Conservation (phyloP, 2,797 vertebrate species). For the Sebastes jordani region DNA sequence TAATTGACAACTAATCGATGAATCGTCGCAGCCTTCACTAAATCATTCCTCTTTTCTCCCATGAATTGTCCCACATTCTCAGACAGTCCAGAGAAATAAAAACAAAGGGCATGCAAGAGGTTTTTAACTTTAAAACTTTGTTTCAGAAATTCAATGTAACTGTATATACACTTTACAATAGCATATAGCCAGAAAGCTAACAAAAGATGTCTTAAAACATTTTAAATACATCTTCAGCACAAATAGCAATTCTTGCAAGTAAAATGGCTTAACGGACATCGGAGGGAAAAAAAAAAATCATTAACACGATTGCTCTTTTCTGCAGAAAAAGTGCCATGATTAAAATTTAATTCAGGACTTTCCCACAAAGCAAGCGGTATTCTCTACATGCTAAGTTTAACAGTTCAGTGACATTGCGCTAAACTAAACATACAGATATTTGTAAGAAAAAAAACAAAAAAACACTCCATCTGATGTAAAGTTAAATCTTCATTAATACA, state of each 20-base stretch:
- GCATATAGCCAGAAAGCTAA: constrained; percentile 87
- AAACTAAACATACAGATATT: constrained; percentile 91
- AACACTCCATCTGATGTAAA: constrained; percentile 95
- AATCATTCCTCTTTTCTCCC: background rate
- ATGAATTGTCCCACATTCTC: background rate
- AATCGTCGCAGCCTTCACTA: no score
- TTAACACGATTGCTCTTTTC: constrained; percentile 86
- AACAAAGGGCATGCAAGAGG: constrained; percentile 57
- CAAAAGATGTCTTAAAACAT: constrained; percentile 90
- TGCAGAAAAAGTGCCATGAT: constrained; percentile 93
- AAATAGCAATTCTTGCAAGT: constrained; percentile 90
- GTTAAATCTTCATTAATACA: constrained; percentile 99
- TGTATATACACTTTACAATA: constrained; percentile 86
- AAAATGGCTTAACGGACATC: constrained; percentile 85
- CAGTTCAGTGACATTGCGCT: constrained; percentile 95
- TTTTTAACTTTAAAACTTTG: constrained; percentile 82
- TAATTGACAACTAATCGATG: no score
- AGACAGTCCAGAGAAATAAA: constrained; percentile 50
- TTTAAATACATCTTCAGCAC: constrained; percentile 92
- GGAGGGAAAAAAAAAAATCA: constrained; percentile 77
- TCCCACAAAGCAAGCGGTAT: constrained; percentile 92
- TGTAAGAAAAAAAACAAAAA: constrained; percentile 83
- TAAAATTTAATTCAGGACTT: constrained; percentile 91
- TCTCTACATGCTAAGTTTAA: constrained; percentile 94
- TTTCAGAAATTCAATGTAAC: constrained; percentile 81